Base-by-base conservation (phyloP, 2,888 invertebrate genomes). In the Caenorhabditis sp. region DNA sequence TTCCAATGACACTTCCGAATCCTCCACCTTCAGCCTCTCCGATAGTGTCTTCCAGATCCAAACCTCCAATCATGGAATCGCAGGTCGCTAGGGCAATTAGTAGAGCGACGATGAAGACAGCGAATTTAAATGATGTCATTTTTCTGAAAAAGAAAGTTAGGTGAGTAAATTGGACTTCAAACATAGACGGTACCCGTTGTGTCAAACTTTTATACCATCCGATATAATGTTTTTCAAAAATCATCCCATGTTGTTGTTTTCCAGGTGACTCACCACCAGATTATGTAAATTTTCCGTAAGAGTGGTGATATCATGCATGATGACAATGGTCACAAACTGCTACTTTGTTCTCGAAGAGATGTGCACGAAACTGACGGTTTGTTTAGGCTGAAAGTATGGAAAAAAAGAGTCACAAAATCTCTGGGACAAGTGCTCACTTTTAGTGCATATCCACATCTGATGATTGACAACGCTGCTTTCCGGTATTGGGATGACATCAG, bases 1-100 rank as follows among this genome's bases (percentile, higher is more conserved):
- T 47, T 19, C 47, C 47, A 19, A 47, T 47, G 10, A 47, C 19
- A 12, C 19, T 19, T 19, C 47, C 47, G 19, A 47, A 19, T n/a
- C 47, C 47, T 47, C 47, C 44, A 14, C 44, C 47, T 19, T 47
- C 47, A 19, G 47, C 47, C 19, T 47, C 47, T 47, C 47, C 47
- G 10, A 47, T 47, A 47, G 47, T 10, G 19, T 47, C 47, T 47
- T 47, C 47, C 47, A 47, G 19, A 19, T 47, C 47, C 19, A 19
- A 14, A 2, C 47, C 47, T 19, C 47, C 47, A 19, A 47, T 47
- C 0, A 19, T 6, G n/a, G n/a, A 19, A n/a, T 47, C 47, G 19
- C 19, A 4, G 10, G 7, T 8, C 4, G 19, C 19, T 0, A 47
- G 0, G 19, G 47, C 7, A 47, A 47, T n/a, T 5, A 47, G 47